phyloP scores from a whole-genome alignment of 2,797 vertebrate species.

The Perodicticus potto region DNA sequence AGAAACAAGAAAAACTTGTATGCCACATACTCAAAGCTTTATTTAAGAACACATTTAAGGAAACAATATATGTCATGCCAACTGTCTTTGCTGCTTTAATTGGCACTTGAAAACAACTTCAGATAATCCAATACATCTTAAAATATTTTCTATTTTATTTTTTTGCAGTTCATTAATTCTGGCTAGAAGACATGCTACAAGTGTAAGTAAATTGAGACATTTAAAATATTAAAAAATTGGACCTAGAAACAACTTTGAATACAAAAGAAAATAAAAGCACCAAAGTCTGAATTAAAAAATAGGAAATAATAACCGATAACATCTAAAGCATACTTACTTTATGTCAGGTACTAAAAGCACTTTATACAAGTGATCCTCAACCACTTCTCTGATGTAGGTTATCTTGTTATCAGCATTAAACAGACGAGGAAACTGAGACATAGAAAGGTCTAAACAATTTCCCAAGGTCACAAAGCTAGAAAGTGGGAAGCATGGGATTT shows the following conservation, averaged over 20 bases:
- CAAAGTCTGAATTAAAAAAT: not conserved
- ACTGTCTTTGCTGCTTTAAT: slow-evolving; percentile 53
- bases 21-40: slow-evolving; percentile 1
- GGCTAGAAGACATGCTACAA: not conserved
- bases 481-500: not conserved
- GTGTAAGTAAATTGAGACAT: not conserved
- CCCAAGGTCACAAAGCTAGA: not conserved
- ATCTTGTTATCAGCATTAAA: not conserved
- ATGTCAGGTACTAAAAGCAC: not conserved
- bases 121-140: slow-evolving; percentile 36
- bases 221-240: not conserved
- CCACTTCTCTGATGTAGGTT: not conserved
- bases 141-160: slow-evolving; percentile 46
- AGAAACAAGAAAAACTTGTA: slow-evolving; percentile 5
- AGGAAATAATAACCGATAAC: not conserved
- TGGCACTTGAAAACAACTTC: slow-evolving; percentile 36
- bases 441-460: not conserved
- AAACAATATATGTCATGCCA: slow-evolving; percentile 33
- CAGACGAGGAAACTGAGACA: not conserved
- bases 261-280: not conserved
- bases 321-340: not conserved
- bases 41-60: slow-evolving; percentile 36
- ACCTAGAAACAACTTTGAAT: not conserved
- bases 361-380: not conserved
- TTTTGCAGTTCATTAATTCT: slow-evolving; percentile 33